Conservation (phyloP, 2,888 invertebrate genomes). For the Eristalis pertinax region DNA sequence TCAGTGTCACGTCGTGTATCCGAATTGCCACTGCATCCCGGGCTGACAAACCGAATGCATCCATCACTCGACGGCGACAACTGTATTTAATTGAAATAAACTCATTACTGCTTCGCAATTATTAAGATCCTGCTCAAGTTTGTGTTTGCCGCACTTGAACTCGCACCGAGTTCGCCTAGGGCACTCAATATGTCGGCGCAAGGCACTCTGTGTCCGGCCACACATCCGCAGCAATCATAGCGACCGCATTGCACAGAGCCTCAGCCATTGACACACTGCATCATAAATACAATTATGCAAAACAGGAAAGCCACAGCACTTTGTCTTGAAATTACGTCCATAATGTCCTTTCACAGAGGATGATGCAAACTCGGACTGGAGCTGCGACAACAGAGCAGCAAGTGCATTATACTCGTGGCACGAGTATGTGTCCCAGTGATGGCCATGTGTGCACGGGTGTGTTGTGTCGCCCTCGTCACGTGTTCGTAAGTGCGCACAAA, state of each 20-base stretch:
- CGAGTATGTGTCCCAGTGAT: not conserved
- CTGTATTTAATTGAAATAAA: slow-evolving; percentile 41
- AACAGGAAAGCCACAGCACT: slow-evolving; percentile 69
- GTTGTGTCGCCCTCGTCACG: slow-evolving; percentile 1
- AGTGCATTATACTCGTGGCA: slow-evolving; percentile 10
- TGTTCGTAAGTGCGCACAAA: slow-evolving; percentile 31
- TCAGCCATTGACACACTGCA: slow-evolving; percentile 52
- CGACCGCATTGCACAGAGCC: slow-evolving; percentile 40
- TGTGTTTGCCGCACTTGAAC: not conserved
- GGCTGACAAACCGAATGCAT: not conserved
- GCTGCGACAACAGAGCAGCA: slow-evolving; percentile 38
- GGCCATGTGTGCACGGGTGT: not conserved
- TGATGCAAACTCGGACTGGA: slow-evolving; percentile 41
- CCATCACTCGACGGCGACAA: not conserved
- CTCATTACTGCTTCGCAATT: slow-evolving; percentile 40
- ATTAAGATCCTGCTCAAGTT: slow-evolving; percentile 30
- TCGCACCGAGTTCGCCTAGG: not conserved
- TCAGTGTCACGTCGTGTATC: not conserved
- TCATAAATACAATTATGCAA: slow-evolving; percentile 71
- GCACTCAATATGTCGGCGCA: slow-evolving; percentile 26
- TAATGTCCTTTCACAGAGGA: slow-evolving; percentile 58
- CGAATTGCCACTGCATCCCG: not conserved
- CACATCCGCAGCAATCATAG: not conserved
- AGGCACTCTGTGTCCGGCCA: not conserved
- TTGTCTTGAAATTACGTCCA: slow-evolving; percentile 65